Base-by-base conservation (phyloP, 2,888 invertebrate species). In the Microctonus aethiopoides region DNA sequence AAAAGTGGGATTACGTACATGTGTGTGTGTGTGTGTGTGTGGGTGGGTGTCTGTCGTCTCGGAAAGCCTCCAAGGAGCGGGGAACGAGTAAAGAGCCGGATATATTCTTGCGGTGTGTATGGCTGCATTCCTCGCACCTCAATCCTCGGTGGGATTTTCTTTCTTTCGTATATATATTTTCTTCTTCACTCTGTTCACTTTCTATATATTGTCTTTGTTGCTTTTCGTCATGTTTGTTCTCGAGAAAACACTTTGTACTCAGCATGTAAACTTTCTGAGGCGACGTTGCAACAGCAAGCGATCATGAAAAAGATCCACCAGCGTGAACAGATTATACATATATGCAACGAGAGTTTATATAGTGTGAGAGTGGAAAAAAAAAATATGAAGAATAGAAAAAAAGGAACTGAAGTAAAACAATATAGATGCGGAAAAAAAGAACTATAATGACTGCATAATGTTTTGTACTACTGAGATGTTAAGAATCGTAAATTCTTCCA, bases 241-340 rank as follows among this genome's bases (percentile, higher is more conserved):
- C 20, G 24, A 41, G 72, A 77, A 77, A 80, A 80, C 77, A 79
- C 76, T 79, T 79, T 79, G 78, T 78, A 77, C 63, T 70, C 70
- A 72, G 73, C 74, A 75, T 78, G 77, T 79, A 77, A 81, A 80
- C 76, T 76, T 68, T 70, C 72, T 24, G 32, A 24, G 56, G 66
- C 56, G 52, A 34, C 60, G 51, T 67, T n/a, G 13, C 4, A 36
- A 54, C 2, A 10, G 20, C 60, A 59, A 41, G 63, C 24, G 59
- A 57, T 64, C 67, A 24, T 36, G 65, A 71, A 60, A 64, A 64
- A 67, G 62, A 67, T 67, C 56, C 61, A 57, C 26, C 29, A 46
- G 63, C 66, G 26, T 22, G 52, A 26, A 52, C 57, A 61, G 26
- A 64, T 26, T 11, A 54, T 22, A 24, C n/a, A 13, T 26, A 24